Base-by-base conservation (phyloP, 2,797 vertebrate genomes). In the Typhlichthys subterraneus region DNA sequence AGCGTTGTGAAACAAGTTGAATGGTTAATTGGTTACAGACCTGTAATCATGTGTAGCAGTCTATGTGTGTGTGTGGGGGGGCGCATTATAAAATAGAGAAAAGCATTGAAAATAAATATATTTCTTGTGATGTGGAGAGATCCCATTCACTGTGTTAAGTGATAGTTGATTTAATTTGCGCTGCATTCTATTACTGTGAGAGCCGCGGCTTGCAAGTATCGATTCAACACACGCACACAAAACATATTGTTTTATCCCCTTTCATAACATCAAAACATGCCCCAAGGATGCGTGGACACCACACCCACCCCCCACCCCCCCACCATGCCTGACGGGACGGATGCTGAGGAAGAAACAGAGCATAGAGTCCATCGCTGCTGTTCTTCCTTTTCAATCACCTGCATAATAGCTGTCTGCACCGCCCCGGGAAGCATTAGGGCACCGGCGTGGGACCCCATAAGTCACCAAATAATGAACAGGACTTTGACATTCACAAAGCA, bases 301-400 rank as follows among this genome's bases (percentile, higher is more conserved):
- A 3, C 29, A 2, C 0, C 17, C 17, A 14, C 61, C 64, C 61
- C 61, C 31, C 46, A 62, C 63, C 61, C 63, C 31, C 46, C 63
- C 63, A 67, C 72, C 79, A 83, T 74, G 80, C 80, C 83, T 77
- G 82, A 85, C 83, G 80, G 75, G 77, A 86, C 65, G 79, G 78
- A 88, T 85, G 79, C 67, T 60, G 57, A 59, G 76, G 75, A 69
- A 76, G 67, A 80, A 82, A 71, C 79, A 68, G 65, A 75, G 70
- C 83, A 58, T 62, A 70, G 58, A 76, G 67, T 72, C 61, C 73
- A 69, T 77, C 63, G 59, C 19, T 19, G 19, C 19, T 19, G 19
- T 2, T 19, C 19, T 19, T 19, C 1, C 63, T 67, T 73, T 63
- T 63, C 67, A 65, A 74, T 38, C 33, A 38, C 33, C 33, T 38